These are phyloP conservation scores for Myodes glareolus DNA, from an alignment of 2,113 vertebrate genomes.

Conservation along the genomic window DNA sequence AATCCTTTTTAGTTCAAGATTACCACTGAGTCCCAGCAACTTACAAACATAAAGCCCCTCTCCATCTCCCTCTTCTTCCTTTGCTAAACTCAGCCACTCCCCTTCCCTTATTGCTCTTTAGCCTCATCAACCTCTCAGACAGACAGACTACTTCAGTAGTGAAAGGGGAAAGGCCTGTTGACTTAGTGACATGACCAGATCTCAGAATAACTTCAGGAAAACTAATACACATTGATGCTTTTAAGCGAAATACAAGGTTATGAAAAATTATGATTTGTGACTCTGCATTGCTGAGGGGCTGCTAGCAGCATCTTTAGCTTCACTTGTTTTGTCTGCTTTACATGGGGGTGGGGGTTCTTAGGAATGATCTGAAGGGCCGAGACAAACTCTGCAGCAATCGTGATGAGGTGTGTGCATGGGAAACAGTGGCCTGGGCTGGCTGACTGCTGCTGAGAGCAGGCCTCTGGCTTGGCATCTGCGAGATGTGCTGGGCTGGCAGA, in stretches of 20 bases:
- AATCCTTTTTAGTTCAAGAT: background rate
- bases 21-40: background rate
- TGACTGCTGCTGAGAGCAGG: background rate
- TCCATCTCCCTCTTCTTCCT: background rate
- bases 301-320: background rate
- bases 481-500: background rate
- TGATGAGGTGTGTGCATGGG: rapidly evolving
- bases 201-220: slow-evolving; percentile 14
- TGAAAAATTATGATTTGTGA: slow-evolving; percentile 44
- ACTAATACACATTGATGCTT: slow-evolving; percentile 23
- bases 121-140: background rate
- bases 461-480: background rate
- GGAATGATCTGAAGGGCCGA: background rate
- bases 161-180: background rate
- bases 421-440: background rate
- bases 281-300: background rate
- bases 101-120: background rate
- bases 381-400: too few species aligned
- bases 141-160: background rate
- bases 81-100: too few species aligned
- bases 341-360: background rate
- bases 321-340: background rate
- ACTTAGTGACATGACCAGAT: background rate
- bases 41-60: background rate
- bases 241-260: slow-evolving; percentile 58